phyloP scores from a whole-genome alignment of 2,888 invertebrate species.

The Parapristionchus giblindavisi region DNA sequence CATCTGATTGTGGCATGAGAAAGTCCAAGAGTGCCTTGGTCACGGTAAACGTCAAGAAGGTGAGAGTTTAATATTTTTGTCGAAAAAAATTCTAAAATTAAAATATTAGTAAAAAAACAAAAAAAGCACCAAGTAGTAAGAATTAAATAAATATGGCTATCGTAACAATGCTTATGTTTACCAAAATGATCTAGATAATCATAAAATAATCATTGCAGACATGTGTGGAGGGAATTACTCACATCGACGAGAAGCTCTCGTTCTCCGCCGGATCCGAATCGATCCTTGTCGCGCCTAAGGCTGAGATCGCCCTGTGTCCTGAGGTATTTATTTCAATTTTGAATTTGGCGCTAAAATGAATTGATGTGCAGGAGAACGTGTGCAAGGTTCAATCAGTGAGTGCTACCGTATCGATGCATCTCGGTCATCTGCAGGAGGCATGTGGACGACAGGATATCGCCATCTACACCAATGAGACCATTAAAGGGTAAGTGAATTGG shows the following conservation, averaged over 20 bases:
- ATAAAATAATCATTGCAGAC: constrained; percentile 5
- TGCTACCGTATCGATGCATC: constrained; percentile 77
- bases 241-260: constrained; percentile 81
- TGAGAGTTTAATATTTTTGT: background rate
- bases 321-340: background rate
- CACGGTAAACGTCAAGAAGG: constrained; percentile 87
- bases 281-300: constrained; percentile 77
- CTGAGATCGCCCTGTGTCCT: constrained; percentile 48
- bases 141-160: too few species aligned
- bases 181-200: background rate
- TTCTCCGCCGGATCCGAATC: constrained; percentile 85
- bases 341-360: background rate
- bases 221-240: constrained; percentile 30
- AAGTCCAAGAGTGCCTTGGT: constrained; percentile 90
- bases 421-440: constrained; percentile 90
- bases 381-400: constrained; percentile 68
- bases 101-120: background rate
- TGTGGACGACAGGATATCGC: constrained; percentile 87
- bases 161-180: too few species aligned
- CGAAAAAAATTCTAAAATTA: background rate
- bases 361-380: constrained; percentile 40
- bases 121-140: too few species aligned
- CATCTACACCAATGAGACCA: constrained; percentile 75
- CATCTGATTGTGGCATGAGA: constrained; percentile 93
- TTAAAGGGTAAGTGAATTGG: constrained; percentile 43